Evolutionary conservation across 2,113 vertebrate species (phyloP), one percentile per base, ranked within the genome.

Genomic region (Petaurus breviceps): DNA sequence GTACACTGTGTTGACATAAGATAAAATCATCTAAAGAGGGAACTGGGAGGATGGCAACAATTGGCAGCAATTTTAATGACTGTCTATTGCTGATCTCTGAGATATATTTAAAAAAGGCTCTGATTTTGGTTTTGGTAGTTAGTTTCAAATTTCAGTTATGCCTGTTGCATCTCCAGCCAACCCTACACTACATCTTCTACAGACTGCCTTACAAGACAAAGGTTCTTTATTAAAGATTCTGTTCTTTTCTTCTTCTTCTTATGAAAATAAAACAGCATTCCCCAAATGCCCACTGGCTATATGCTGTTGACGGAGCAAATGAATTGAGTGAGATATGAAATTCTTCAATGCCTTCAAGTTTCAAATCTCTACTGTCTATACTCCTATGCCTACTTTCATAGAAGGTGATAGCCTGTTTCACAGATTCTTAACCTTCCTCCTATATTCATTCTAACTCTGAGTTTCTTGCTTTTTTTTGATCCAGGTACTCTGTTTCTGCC

Each of bases 1-100:
- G 96, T 97, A 96, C 96, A 94, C 91, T 96, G 92, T 96, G 93
- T 26, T 91, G 96, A 98, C 77, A 97, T 89, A 97, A 97, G 37
- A 94, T 77, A 77, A 77, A 97, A 97, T 95, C 22, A 89, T 90
- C 89, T 97, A 52, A 2, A 0, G 47, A 4, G 61, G 92, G 89
- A 51, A 93, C 90, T 16, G 77, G 89, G 93, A 52, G 9, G 3
- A 95, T 52, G 52, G 24, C 95, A 68, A 89, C 90, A 95, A 92
- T 26, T 55, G 68, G 53, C 28, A 97, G 93, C n/a, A 97, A 95
- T 94, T 52, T n/a, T 0, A 1, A 84, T 2, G 94, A 93, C 0
- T 6, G 31, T 3, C 24, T 23, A 95, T 16, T 94, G 26, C 1
- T 95, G 68, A 89, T 94, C 19, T 95, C 68, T 51, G 51, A 90